A percentile compares a stretch with the other conserved stretches of the same genome.
These are phyloP conservation scores for Solea senegalensis DNA, from an alignment of 2,113 vertebrate species.

Conservation along the genomic window DNA sequence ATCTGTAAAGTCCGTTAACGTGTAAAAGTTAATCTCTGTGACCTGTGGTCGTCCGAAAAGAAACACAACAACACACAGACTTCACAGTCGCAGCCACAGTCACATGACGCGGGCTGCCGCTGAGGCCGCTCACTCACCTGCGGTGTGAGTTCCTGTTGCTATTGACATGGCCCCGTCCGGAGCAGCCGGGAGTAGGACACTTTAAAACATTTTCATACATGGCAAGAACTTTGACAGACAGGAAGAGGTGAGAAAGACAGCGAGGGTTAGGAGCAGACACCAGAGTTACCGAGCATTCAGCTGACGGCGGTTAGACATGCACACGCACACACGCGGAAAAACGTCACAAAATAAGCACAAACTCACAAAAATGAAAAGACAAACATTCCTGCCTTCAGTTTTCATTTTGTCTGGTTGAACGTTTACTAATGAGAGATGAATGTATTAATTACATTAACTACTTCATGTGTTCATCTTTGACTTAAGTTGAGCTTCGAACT, in stretches of 20 bases:
- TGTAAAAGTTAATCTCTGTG: too few relatives aligned
- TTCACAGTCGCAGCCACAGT: not conserved
- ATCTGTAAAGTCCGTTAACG: too few relatives aligned
- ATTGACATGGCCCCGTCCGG: conserved; percentile 99
- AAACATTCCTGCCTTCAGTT: too few relatives aligned
- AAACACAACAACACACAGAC: not conserved
- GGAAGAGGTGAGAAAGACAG: conserved; percentile 87
- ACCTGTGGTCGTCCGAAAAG: too few relatives aligned
- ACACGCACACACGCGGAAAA: conserved; percentile 12
- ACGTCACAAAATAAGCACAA: not conserved
- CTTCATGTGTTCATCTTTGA: too few relatives aligned
- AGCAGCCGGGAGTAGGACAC: conserved; percentile 99
- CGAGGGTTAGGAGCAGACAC: conserved; percentile 78
- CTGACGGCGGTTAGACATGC: conserved; percentile 47
- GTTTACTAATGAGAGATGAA: too few relatives aligned
- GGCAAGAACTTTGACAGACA: conserved; percentile 97
- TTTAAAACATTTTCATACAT: conserved; percentile 99
- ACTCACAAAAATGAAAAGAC: not conserved
- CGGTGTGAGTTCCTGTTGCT: conserved; percentile 99
- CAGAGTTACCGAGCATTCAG: conserved; percentile 47
- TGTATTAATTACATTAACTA: too few relatives aligned
- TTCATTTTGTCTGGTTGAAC: too few relatives aligned
- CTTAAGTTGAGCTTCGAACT: too few relatives aligned
- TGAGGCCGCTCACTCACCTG: conserved; percentile 88
- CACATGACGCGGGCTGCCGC: not conserved